A percentile compares a stretch with the other conserved stretches of the same genome.
Conservation (phyloP, 92 coral and sea anemone genomes). For the Actinostola sp. region DNA sequence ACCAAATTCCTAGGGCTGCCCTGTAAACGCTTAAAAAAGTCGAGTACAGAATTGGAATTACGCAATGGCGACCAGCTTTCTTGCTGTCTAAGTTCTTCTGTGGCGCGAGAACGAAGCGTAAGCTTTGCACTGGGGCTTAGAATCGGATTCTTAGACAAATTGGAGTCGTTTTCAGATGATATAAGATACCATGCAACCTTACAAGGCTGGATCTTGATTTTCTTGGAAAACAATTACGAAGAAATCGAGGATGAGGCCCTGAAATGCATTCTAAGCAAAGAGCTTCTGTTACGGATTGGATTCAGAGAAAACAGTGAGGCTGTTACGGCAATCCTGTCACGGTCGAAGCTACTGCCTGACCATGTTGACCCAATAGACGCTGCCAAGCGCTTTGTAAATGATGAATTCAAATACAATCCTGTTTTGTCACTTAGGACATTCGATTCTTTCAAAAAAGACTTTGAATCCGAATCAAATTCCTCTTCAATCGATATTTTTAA, state of each 20-base stretch:
- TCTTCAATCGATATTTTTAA: not conserved
- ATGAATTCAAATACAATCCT: slow-evolving; percentile 58
- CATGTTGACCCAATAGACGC: slow-evolving; percentile 55
- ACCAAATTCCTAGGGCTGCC: too few relatives aligned
- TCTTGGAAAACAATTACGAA: slow-evolving; percentile 1
- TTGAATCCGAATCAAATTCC: not conserved
- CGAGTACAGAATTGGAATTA: too few relatives aligned
- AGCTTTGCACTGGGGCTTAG: too few relatives aligned
- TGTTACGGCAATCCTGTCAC: slow-evolving; percentile 16
- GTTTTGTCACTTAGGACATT: slow-evolving; percentile 12
- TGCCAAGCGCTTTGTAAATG: slow-evolving; percentile 45
- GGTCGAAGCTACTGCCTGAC: slow-evolving; percentile 11
- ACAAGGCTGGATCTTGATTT: slow-evolving; percentile 13
- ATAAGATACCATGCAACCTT: too few relatives aligned
- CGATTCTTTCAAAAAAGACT: not conserved
- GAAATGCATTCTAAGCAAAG: slow-evolving; percentile 1
- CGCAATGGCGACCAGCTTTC: too few relatives aligned
- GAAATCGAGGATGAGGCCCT: slow-evolving; percentile 7
- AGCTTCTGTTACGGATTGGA: not conserved
- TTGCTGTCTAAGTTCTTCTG: too few relatives aligned
- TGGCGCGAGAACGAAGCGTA: too few relatives aligned
- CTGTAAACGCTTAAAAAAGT: too few relatives aligned
- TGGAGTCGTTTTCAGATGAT: too few relatives aligned
- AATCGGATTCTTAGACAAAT: too few relatives aligned
- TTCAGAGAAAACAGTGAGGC: slow-evolving; percentile 13